Evolutionary conservation across 2,113 vertebrate genomes (phyloP).

Genomic region (Peromyscus californicus): DNA sequence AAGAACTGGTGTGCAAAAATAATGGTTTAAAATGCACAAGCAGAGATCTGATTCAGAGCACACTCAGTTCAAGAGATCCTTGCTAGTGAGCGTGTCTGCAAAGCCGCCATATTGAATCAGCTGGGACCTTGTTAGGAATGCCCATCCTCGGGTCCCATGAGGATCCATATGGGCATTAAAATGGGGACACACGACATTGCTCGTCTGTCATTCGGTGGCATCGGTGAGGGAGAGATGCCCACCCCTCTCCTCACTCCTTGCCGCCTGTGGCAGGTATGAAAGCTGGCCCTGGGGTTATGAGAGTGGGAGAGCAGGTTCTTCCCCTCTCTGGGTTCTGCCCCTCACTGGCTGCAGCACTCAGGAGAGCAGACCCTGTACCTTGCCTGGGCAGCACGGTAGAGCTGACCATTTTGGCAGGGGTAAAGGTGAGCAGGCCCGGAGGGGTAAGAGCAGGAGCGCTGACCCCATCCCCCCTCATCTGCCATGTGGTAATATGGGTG

Average conservation of each 20-base stretch:
- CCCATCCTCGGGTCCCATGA: background rate
- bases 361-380: background rate
- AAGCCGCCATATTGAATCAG: accelerated
- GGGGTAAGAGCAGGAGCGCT: background rate
- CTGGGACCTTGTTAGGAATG: background rate
- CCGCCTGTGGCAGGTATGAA: background rate
- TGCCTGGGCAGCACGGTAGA: background rate
- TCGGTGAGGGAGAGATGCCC: background rate
- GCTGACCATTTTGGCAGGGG: background rate
- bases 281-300: background rate
- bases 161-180: background rate
- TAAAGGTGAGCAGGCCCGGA: too few relatives aligned
- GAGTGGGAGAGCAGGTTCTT: background rate
- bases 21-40: background rate
- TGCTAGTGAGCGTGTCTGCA: background rate
- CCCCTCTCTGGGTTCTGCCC: background rate
- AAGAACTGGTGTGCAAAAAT: background rate
- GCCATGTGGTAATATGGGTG: background rate
- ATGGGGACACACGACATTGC: background rate
- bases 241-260: background rate
- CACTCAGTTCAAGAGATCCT: too few relatives aligned
- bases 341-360: background rate
- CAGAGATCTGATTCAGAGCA: background rate
- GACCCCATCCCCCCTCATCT: background rate
- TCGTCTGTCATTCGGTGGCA: background rate